phyloP scores from a whole-genome alignment of 2,113 vertebrate species.

The Tinamus guttatus region DNA sequence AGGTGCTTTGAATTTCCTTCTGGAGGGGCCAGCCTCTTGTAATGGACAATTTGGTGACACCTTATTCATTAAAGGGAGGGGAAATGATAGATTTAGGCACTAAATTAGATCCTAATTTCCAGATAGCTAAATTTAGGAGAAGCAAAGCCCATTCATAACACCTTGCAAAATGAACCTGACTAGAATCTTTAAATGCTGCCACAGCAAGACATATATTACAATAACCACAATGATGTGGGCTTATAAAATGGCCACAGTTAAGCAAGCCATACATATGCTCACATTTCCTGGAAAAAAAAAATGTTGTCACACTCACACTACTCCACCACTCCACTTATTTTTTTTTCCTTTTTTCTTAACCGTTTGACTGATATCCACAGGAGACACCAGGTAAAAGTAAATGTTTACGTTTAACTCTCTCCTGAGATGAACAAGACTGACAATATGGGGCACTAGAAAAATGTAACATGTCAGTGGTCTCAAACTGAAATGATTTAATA shows the following conservation, averaged over 20 bases:
- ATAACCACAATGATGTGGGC: neutral
- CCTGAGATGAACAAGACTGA: constrained; percentile 39
- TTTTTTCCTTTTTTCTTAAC: neutral
- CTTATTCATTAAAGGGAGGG: neutral
- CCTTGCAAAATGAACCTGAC: neutral
- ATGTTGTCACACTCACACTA: neutral
- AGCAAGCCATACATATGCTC: neutral
- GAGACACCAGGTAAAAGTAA: constrained; percentile 14
- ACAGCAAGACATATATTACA: neutral
- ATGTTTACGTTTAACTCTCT: constrained; percentile 61
- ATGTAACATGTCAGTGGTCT: constrained; percentile 46
- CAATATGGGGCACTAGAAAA: constrained; percentile 48
- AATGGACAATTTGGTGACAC: neutral
- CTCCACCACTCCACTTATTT: neutral
- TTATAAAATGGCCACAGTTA: neutral
- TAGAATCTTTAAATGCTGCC: neutral
- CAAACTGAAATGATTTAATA: constrained; percentile 53
- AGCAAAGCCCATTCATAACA: neutral
- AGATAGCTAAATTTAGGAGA: neutral
- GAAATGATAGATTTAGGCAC: neutral
- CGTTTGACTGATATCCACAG: neutral
- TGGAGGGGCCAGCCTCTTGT: neutral
- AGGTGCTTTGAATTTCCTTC: neutral
- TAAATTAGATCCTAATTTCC: constrained; percentile 1
- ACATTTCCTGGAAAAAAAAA: neutral